Evolutionary conservation across 2,113 vertebrate species (phyloP), one percentile per base, ranked within the genome.

Genomic region (Sialia sialis): DNA sequence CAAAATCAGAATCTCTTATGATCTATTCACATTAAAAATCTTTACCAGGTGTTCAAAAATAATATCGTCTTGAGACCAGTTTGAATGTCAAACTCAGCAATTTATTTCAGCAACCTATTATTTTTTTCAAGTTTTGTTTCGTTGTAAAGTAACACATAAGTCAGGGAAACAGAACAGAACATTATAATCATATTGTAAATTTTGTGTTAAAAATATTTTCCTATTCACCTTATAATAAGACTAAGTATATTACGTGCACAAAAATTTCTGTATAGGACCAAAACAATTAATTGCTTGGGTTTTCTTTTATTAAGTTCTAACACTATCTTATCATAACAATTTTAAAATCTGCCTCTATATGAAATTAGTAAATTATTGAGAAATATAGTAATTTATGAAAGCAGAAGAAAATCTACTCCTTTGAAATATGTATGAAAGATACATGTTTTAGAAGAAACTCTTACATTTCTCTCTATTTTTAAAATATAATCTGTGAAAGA

Each of bases 171-270:
- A 62, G 12, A 73, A 51, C 2, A 82, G 70, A 83, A 21, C 0
- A 16, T 30, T 62, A 20, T 30, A 30, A 49, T 27, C 2, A 38
- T 17, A 46, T 17, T 43, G 7, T 27, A 70, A 67, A 58, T 56
- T 81, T 38, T 0, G 1, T 62, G 20, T 27, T 48, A 39, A 55
- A 91, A 69, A 55, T 43, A 68, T 43, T 68, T 68, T n/a, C 9
- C 5, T 68, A n/a, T n/a, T 60, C 8, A 27, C 4, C 17, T 23
- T 13, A 18, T 16, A 27, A 17, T 32, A 51, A 32, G 36, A 43
- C 6, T 14, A 30, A 32, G 4, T 2, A 10, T 27, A 4, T 41
- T 15, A 29, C 1, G 0, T 13, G 29, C 32, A 56, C 11, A 73
- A 6, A 55, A 27, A 36, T 11, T 46, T 22, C 22, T 56, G 2